These are phyloP conservation scores for Penaeus vannamei DNA, from an alignment of 1,140 invertebrate species.

Conservation along the genomic window DNA sequence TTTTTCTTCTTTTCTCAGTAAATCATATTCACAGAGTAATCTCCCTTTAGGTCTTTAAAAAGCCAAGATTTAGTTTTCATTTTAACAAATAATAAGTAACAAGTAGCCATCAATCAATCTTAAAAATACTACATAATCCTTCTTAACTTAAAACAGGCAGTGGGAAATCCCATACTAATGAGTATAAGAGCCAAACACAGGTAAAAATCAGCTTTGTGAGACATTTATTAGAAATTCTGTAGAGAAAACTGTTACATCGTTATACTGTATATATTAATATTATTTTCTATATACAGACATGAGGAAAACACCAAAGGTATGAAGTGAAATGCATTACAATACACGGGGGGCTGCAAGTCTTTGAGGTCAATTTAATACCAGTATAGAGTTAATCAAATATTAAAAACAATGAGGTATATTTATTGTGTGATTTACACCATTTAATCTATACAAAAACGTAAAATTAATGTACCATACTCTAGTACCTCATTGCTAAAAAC, in stretches of 20 bases:
- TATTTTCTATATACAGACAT: conserved; percentile 57
- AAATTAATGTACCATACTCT: conserved; percentile 35
- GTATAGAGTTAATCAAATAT: conserved; percentile 55
- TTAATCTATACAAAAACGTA: conserved; percentile 51
- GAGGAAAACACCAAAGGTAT: conserved; percentile 35
- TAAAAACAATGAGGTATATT: conserved; percentile 57
- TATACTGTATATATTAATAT: conserved; percentile 60
- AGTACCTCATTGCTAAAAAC: conserved; percentile 51
- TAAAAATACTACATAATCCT: too few species aligned
- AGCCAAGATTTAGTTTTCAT: too few species aligned
- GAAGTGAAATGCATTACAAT: conserved; percentile 28
- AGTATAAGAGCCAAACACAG: neutral
- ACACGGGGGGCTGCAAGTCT: conserved; percentile 16
- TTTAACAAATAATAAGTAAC: too few species aligned
- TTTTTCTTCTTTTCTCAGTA: too few species aligned
- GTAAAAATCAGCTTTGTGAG: conserved; percentile 32
- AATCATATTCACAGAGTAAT: too few species aligned
- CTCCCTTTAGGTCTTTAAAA: too few species aligned
- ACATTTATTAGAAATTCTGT: conserved; percentile 62
- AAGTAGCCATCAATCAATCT: too few species aligned
- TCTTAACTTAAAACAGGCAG: neutral
- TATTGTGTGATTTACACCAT: conserved; percentile 55
- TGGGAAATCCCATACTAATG: neutral
- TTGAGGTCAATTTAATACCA: conserved; percentile 60
- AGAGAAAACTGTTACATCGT: conserved; percentile 60